These are phyloP conservation scores for Rhinolophus ferrumequinum DNA, from an alignment of 2,113 vertebrate genomes.

Conservation along the genomic window DNA sequence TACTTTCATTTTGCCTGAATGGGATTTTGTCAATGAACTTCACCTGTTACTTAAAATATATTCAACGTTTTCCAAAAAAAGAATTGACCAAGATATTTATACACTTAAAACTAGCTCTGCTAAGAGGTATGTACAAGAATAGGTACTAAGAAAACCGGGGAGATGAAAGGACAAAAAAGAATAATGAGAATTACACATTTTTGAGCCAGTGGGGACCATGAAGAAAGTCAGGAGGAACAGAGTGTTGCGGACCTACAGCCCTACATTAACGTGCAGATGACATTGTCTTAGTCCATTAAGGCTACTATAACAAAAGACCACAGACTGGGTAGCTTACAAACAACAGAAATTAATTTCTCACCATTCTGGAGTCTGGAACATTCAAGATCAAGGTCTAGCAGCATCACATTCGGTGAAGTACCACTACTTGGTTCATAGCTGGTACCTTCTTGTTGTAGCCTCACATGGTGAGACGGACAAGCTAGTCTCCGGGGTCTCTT, in stretches of 20 bases:
- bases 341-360: not conserved
- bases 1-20: not conserved
- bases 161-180: not conserved
- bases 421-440: not conserved
- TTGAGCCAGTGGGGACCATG: not conserved
- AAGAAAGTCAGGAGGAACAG: not conserved
- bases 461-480: not conserved
- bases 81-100: not conserved
- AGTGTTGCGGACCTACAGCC: not conserved
- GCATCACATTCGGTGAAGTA: not conserved
- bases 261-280: not conserved
- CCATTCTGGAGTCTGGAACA: not conserved
- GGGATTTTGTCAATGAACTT: not conserved
- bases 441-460: not conserved
- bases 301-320: not conserved
- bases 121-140: not conserved
- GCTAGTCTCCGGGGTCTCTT: not conserved
- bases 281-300: too few relatives aligned
- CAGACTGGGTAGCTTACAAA: not conserved
- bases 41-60: constrained; percentile 4
- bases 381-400: not conserved
- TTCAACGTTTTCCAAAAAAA: not conserved
- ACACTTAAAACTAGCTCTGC: not conserved
- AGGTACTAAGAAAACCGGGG: not conserved
- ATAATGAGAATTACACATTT: not conserved